Evolutionary conservation across 2,888 invertebrate genomes (phyloP), one percentile per base, ranked within the genome.

Genomic region (Phalera bucephala): DNA sequence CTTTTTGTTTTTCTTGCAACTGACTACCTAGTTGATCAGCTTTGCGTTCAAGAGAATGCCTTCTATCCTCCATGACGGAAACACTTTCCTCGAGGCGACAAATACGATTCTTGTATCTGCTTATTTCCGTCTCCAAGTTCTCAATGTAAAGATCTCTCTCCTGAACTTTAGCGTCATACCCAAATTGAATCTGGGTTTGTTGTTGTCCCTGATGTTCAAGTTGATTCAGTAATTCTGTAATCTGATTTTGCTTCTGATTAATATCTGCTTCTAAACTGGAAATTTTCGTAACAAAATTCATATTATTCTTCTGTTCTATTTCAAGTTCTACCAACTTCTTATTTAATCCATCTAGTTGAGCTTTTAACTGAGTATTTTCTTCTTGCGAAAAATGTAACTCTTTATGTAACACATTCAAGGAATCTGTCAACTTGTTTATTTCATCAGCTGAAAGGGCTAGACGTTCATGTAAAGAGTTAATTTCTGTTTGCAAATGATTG

Each of bases 121-220:
- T 80, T 31, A 94, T 88, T 61, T 95, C 95, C 15, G 88, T 76
- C 72, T 95, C 94, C 39, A 95, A 80, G 22, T 91, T 93, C 73
- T 95, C 95, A 36, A 95, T 93, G 45, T 93, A 94, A 30, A 94
- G 88, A 65, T 95, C 93, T 43, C 94, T 88, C 72, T 95, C 95
- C 67, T 94, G 94, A 7, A 95, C 72, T 77, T 95, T 95, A 1
- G 93, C 93, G 44, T 94, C 91, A 33, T 91, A 82, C 2, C 91
- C 91, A 64, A 74, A 83, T 49, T 79, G 77, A 25, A 79, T 64
- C 65, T 85, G 89, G 46, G 60, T 77, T 37, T 83, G 66, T 50
- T 75, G 74, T 61, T 80, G 73, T 42, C 80, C 78, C 20, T 79
- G 55, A 36, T 66, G 52, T 48, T 82, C 80, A 28, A 88, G 50